Evolutionary conservation across 2,888 invertebrate genomes (phyloP), one percentile per base, ranked within the genome.

Genomic region (Drosophila recens): DNA sequence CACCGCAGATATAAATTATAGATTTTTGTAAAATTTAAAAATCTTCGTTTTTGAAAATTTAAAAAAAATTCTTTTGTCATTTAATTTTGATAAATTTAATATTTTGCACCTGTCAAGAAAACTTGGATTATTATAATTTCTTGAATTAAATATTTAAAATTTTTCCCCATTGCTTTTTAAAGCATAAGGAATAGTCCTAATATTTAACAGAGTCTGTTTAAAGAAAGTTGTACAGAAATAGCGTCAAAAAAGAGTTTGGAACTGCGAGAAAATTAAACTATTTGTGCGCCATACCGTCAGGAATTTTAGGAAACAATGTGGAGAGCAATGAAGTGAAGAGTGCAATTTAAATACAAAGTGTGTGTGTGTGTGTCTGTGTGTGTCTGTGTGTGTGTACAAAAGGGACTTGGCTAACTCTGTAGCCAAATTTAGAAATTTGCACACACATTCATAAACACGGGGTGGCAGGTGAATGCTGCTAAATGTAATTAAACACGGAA

Each of bases 401-500:
- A 17, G 56, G 48, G 63, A 52, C 36, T 33, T 40, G 51, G 46
- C 13, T n/a, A 67, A 57, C 46, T 53, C 20, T 59, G 43, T 63
- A 40, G 63, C 67, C 63, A 73, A 72, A 72, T 72, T 66, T 57
- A 61, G 54, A 48, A 59, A 49, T 27, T 53, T 34, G 2, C 17
- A 15, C n/a, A 52, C 3, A 34, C 20, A n/a, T n/a, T 27, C 20
- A 45, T 20, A 23, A 11, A 46, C 15, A n/a, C 36, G n/a, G 40
- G 20, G 27, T 27, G 15, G 17, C 64, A 67, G 59, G 59, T 52
- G 63, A 58, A 57, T 59, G 46, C 49, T 42, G 40, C 46, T 17
- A 51, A 75, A 53, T 75, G 75, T 70, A 79, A 79, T 79, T 70
- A 75, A 66, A 72, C 57, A 63, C 67, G 75, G 59, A 75, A 67